Evolutionary conservation across 2,888 invertebrate genomes (phyloP), one percentile per base, ranked within the genome.

Genomic region (Xestoiulus laeticollis): DNA sequence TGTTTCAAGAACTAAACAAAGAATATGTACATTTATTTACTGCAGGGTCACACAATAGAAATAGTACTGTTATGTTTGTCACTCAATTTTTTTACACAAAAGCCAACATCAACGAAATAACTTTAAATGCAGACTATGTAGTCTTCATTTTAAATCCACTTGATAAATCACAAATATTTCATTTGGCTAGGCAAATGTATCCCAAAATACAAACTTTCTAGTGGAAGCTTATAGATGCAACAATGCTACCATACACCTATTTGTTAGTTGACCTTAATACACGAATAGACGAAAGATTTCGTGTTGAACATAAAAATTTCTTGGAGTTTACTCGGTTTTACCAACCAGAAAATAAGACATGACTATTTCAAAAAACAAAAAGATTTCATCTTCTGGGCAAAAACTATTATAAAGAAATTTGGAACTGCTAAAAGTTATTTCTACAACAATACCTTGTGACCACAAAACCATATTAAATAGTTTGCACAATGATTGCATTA

Each of bases 51-150:
- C 89, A 89, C 86, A 87, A 88, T 83, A 22, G 86, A 26, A 89
- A 89, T 33, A 32, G 87, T 3, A 88, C 87, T 85, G 38, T 89
- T 16, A 85, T 89, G 0, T 88, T 88, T 48, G 85, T 88, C 8
- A 84, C 83, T 0, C 89, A 89, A 83, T 88, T 32, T 59, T 88
- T 22, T 89, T 89, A 26, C 78, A 88, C 12, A 87, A 89, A 68
- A 82, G 44, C 1, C 85, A 78, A 33, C n/a, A 87, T n/a, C 88
- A 87, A 87, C 3, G 89, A 78, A 86, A 87, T 89, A 6, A 38
- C 85, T 22, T 19, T 88, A 10, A 88, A 88, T 33, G 84, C 59
- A 33, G 87, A 88, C 3, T 88, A 88, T 38, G 22, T 86, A 0
- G n/a, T 87, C 5, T 59, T 88, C 5, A 87, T 87, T 44, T 87